phyloP scores from a whole-genome alignment of 2,113 vertebrate genomes.

The Aphelocoma coerulescens region DNA sequence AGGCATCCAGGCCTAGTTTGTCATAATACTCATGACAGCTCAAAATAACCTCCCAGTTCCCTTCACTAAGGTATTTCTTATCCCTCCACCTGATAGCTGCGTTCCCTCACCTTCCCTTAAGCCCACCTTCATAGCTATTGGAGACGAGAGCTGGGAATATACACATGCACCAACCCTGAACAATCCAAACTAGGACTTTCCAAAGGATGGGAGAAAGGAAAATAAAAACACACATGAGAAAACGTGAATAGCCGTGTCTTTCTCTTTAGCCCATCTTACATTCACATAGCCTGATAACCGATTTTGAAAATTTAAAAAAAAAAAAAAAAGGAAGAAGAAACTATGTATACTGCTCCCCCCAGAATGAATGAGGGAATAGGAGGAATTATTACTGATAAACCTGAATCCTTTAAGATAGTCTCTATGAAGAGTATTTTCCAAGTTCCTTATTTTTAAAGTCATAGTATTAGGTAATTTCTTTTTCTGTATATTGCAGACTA shows the following conservation, averaged over 20 bases:
- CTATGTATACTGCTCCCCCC: not conserved
- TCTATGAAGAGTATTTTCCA: not conserved
- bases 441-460: not conserved
- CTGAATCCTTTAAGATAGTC: not conserved
- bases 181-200: not conserved
- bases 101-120: not conserved
- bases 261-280: not conserved
- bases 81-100: not conserved
- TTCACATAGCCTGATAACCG: not conserved
- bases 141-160: not conserved
- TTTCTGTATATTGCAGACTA: not conserved
- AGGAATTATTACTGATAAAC: not conserved
- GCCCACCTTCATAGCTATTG: accelerated
- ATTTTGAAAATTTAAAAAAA: not conserved
- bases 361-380: not conserved
- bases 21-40: not conserved
- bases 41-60: not conserved
- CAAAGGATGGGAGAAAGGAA: not conserved
- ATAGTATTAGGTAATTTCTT: not conserved
- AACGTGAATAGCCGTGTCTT: not conserved
- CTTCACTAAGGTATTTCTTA: not conserved
- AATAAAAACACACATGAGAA: not conserved
- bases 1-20: not conserved
- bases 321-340: not conserved
- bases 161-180: not conserved